Evolutionary conservation across 2,797 vertebrate species (phyloP), one percentile per base, ranked within the genome.

Genomic region (Eupleurogrammus muticus): DNA sequence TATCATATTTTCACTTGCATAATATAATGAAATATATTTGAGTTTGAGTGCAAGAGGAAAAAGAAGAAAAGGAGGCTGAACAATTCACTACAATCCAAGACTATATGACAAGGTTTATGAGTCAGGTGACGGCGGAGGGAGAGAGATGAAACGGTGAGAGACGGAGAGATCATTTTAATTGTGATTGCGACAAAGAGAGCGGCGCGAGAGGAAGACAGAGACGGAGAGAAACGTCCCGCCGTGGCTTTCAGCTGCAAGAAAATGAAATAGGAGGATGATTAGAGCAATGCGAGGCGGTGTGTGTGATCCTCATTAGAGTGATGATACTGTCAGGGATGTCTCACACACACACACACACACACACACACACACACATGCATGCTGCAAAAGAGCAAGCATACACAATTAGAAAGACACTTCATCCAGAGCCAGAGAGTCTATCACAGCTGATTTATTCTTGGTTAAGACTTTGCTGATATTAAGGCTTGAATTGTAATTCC

Each of bases 221-320:
- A 55, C 61, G 66, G 59, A 62, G 70, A 90, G 72, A 28, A 28
- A 28, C 3, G 28, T 28, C 28, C 28, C 28, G 6, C 28, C 28
- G 28, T 3, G 28, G 70, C 52, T 80, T 62, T 59, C 73, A 80
- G 65, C 69, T 52, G 59, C 23, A 62, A 70, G 72, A 68, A 72
- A 83, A 82, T 76, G 74, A 83, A 83, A 84, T 21, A 61, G 74
- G 75, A 50, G 44, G 47, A 67, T 81, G 81, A 89, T 89, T 79
- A 87, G 79, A 76, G 57, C 53, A 69, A 76, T 77, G 57, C 49
- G 47, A 70, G 75, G 66, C 53, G 17, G 69, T 54, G 72, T 66
- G 28, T 28, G 80, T 68, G 77, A 84, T 86, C 64, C 83, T 85
- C 69, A 83, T 87, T 84, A 82, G 36, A 75, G 65, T 20, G 0